Percentiles rank a stretch among this genome's conserved stretches.
These are phyloP conservation scores for Nannoperca australis DNA, from an alignment of 2,797 vertebrate genomes.

Conservation along the genomic window DNA sequence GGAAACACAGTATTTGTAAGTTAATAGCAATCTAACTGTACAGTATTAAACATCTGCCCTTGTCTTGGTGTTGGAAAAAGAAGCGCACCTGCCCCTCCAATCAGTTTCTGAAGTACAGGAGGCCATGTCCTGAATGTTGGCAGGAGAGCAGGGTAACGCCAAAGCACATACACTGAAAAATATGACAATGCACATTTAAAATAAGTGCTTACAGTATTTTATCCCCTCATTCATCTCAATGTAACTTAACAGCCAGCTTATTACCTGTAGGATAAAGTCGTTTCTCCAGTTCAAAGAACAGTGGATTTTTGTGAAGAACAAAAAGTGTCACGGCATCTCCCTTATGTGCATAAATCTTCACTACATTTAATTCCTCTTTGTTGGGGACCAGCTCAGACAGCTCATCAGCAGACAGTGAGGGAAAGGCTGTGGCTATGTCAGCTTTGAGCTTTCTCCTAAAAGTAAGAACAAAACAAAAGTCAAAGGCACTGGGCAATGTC, in stretches of 20 bases:
- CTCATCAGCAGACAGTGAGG: constrained; percentile 86
- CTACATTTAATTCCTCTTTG: constrained; percentile 93
- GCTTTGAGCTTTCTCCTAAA: constrained; percentile 92
- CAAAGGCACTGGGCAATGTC: neutral
- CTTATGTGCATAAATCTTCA: constrained; percentile 92
- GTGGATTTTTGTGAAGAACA: constrained; percentile 89
- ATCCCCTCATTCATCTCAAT: neutral
- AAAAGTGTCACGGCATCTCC: constrained; percentile 92
- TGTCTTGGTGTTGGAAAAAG: neutral
- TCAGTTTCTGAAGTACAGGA: constrained; percentile 92
- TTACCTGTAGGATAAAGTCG: constrained; percentile 94
- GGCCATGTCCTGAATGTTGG: constrained; percentile 94
- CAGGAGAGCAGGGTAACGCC: constrained; percentile 90
- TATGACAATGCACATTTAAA: neutral
- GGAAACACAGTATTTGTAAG: constrained; percentile 25
- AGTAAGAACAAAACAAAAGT: constrained; percentile 10
- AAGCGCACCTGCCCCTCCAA: constrained; percentile 92
- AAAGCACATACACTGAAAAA: constrained; percentile 91
- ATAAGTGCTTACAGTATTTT: neutral
- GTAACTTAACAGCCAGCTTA: neutral
- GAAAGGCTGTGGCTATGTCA: constrained; percentile 88
- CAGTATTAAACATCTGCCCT: neutral
- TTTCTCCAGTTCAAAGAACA: constrained; percentile 94
- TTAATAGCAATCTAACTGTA: neutral
- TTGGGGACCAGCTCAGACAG: constrained; percentile 90